Base-by-base conservation (phyloP, 2,113 vertebrate genomes). In the Coturnix japonica region DNA sequence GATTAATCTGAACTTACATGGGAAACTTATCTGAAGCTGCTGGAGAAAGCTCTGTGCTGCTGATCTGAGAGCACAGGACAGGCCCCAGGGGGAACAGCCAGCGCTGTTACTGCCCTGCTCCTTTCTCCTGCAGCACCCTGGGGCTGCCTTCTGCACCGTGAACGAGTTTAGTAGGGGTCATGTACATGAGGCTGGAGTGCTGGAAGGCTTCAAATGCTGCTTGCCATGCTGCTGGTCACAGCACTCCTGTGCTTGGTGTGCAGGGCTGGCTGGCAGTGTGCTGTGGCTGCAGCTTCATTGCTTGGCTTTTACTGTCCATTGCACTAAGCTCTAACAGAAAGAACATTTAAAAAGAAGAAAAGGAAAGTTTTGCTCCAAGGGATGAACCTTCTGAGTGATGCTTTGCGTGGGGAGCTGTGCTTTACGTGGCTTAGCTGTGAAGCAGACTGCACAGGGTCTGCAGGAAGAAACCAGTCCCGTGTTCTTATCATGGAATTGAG, bases 1-100 rank as follows among this genome's bases (percentile, higher is more conserved):
- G 74, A 77, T 60, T 91, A 51, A 54, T 85, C 75, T 79, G 78
- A 72, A 74, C 94, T 95, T 95, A 85, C 91, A 83, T n/a, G 85
- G 89, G 84, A 89, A 85, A 64, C 95, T 80, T 91, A 56, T 85
- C 67, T 60, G 51, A 51, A 87, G 74, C 51, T 46, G 63, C 75
- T 72, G 88, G 78, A 93, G 87, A 80, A 81, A 80, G 31, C 91
- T 47, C 1, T 54, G 59, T 73, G 70, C 46, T 73, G 56, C 69
- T 54, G 67, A 71, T 69, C 64, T 71, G 75, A 41, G 72, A 89
- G 39, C 14, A 85, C 77, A 73, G 0, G 23, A 31, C 74, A 76
- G 64, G 49, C 63, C 78, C 17, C 64, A 66, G 56, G 15, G 56
- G 71, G 67, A 93, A 78, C 65, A 87, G 83, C 70, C 44, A 81